Evolutionary conservation across 2,888 invertebrate genomes (phyloP).

Genomic region (Crepidodera aurea): DNA sequence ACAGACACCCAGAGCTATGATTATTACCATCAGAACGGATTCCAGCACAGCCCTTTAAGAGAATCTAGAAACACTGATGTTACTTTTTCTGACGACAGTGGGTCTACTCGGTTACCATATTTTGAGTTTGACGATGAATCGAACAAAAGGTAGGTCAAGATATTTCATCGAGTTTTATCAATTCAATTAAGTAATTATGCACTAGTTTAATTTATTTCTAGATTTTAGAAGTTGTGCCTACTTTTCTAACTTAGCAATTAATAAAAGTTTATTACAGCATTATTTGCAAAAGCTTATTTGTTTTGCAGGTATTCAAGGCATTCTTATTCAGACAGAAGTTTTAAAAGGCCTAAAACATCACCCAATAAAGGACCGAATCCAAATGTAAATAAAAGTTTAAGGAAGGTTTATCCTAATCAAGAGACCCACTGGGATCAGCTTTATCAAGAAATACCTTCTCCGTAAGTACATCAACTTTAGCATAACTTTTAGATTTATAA

Average conservation of each 20-base stretch:
- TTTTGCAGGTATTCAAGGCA: conserved; percentile 43
- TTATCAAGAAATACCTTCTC: conserved; percentile 53
- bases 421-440: conserved; percentile 47
- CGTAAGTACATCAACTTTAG: conserved; percentile 41
- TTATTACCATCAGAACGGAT: conserved; percentile 53
- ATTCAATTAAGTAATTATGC: too few species aligned
- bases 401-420: conserved; percentile 48
- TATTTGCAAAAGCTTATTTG: too few species aligned
- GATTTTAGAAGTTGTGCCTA: too few species aligned
- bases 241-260: too few species aligned
- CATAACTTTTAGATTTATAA: background rate
- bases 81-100: conserved; percentile 55
- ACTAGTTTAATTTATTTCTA: too few species aligned
- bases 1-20: conserved; percentile 54
- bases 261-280: too few species aligned
- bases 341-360: conserved; percentile 39
- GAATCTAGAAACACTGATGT: conserved; percentile 48
- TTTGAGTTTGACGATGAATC: conserved; percentile 52
- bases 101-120: conserved; percentile 53
- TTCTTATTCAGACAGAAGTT: conserved; percentile 44
- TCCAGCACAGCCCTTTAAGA: conserved; percentile 47
- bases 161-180: too few species aligned
- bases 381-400: conserved; percentile 41
- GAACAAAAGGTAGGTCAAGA: conserved; percentile 47
- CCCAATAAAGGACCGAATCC: conserved; percentile 35